Conservation (phyloP, 2,113 vertebrate genomes). For the Eudorcas thomsonii region DNA sequence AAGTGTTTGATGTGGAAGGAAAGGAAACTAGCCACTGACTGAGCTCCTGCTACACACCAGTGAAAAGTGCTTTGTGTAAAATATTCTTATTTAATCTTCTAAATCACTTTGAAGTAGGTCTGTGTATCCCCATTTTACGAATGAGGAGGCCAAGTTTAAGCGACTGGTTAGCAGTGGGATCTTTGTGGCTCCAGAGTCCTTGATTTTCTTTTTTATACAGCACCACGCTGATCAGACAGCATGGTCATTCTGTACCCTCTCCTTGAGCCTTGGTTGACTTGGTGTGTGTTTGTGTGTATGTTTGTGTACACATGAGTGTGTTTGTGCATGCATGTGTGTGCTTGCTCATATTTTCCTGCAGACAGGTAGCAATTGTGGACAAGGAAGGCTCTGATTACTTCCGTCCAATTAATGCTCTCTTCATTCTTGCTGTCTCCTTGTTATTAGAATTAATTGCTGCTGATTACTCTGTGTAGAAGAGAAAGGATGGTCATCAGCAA, state of each 20-base stretch:
- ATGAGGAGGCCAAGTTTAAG: slow-evolving; percentile 30
- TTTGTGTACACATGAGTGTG: background rate
- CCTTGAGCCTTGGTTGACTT: background rate
- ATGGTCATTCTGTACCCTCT: background rate
- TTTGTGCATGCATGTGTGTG: rapidly evolving
- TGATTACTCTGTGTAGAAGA: slow-evolving; percentile 66
- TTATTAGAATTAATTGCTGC: slow-evolving; percentile 82
- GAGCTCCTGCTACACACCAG: background rate
- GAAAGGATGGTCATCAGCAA: slow-evolving; percentile 62
- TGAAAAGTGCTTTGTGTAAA: background rate
- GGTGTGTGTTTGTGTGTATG: no score
- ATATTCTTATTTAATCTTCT: slow-evolving; percentile 46
- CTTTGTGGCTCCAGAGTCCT: slow-evolving; percentile 9
- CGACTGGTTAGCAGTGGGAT: background rate
- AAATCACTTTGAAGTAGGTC: slow-evolving; percentile 41
- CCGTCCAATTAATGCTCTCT: slow-evolving; percentile 51
- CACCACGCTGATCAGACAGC: background rate
- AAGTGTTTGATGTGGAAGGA: background rate
- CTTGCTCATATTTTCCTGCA: background rate
- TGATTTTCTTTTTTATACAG: background rate
- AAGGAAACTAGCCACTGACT: background rate
- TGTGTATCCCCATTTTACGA: slow-evolving; percentile 18
- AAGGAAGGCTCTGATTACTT: slow-evolving; percentile 59
- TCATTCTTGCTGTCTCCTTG: slow-evolving; percentile 67
- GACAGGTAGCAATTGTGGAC: slow-evolving; percentile 24